These are phyloP conservation scores for Mythimna loreyi DNA, from an alignment of 2,888 invertebrate genomes.

Conservation along the genomic window DNA sequence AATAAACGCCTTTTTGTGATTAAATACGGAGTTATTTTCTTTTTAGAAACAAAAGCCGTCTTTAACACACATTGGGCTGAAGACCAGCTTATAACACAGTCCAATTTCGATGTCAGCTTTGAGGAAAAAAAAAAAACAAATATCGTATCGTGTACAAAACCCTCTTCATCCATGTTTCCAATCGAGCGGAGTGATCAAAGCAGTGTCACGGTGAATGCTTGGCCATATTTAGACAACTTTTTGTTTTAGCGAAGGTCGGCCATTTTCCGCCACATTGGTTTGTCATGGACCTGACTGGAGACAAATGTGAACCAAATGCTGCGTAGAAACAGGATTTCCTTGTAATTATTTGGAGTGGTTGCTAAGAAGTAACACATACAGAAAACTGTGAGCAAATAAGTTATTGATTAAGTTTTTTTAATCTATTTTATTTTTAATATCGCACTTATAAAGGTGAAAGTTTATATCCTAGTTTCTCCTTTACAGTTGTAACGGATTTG, in stretches of 20 bases:
- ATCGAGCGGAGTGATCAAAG: conserved; percentile 36
- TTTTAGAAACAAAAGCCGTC: background rate
- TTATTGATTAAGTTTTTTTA: background rate
- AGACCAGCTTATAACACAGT: background rate
- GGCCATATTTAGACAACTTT: conserved; percentile 50
- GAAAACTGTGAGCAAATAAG: background rate
- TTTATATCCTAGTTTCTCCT: no score
- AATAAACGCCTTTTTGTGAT: conserved; percentile 21
- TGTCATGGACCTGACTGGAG: conserved; percentile 42
- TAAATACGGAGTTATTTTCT: conserved; percentile 17
- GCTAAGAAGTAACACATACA: conserved; percentile 13
- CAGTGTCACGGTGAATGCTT: conserved; percentile 52
- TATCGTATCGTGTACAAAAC: conserved; percentile 12
- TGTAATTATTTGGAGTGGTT: conserved; percentile 40
- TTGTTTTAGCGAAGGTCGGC: conserved; percentile 53
- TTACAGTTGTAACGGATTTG: no score
- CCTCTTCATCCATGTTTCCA: conserved; percentile 14
- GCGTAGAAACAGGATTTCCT: conserved; percentile 59
- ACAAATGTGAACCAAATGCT: conserved; percentile 52
- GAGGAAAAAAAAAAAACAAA: conserved; percentile 9
- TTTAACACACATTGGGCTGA: background rate
- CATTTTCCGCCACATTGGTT: conserved; percentile 59
- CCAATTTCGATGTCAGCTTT: conserved; percentile 14
- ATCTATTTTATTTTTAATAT: background rate
- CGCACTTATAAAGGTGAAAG: no score